Conservation (phyloP, 2,797 vertebrate species). For the Lerista edwardsae region DNA sequence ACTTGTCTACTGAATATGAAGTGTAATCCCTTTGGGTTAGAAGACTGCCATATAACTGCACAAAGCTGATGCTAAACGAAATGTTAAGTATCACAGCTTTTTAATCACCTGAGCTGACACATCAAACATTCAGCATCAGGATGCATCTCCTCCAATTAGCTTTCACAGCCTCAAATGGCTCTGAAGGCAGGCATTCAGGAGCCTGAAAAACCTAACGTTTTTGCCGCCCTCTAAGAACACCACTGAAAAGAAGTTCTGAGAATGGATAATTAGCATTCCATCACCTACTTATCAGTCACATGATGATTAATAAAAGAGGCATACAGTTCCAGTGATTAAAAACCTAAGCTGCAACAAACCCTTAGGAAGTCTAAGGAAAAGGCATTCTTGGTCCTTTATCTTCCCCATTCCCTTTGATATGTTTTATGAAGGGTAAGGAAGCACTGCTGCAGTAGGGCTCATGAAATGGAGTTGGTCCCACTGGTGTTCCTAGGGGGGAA, state of each 20-base stretch:
- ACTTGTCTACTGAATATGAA: not conserved
- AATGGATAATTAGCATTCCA: not conserved
- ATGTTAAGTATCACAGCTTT: not conserved
- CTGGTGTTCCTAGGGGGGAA: too few species aligned
- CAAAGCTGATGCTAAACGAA: not conserved
- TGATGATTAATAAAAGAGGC: not conserved
- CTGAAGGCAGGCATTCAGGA: too few species aligned
- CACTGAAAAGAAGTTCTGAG: too few species aligned
- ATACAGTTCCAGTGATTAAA: not conserved
- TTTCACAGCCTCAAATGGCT: too few species aligned
- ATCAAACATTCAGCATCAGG: not conserved
- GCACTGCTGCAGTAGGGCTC: too few species aligned
- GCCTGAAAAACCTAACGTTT: too few species aligned
- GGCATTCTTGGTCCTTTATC: not conserved
- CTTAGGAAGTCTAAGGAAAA: not conserved
- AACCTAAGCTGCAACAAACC: too few species aligned
- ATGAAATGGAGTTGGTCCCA: too few species aligned
- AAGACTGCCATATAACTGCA: not conserved
- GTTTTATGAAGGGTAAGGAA: not conserved
- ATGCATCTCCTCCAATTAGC: too few species aligned
- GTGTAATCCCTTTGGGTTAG: not conserved
- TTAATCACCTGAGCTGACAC: not conserved
- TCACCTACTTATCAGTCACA: too few species aligned
- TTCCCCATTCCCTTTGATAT: not conserved
- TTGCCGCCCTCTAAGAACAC: too few species aligned